Evolutionary conservation across 2,888 invertebrate species (phyloP).

Genomic region (Philonicus albiceps): DNA sequence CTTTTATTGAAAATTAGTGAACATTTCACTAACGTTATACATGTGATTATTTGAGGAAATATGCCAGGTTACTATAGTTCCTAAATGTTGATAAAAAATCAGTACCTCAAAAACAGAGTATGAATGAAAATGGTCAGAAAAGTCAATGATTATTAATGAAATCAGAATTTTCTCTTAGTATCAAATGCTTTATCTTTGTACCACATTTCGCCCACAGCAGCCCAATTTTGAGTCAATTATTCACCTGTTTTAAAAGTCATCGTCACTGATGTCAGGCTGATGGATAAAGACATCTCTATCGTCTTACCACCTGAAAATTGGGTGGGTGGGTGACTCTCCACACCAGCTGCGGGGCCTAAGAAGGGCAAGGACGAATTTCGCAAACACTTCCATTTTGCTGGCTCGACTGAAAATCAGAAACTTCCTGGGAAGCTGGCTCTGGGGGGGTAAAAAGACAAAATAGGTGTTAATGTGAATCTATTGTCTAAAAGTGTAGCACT

Average conservation of each 20-base stretch:
- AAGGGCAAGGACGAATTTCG: neutral
- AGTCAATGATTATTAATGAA: too few species aligned
- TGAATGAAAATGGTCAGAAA: too few species aligned
- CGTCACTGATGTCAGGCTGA: neutral
- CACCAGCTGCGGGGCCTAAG: neutral
- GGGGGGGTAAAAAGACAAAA: neutral
- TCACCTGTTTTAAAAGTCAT: neutral
- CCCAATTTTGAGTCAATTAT: neutral
- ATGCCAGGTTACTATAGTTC: too few species aligned
- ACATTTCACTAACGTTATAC: too few species aligned
- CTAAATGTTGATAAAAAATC: too few species aligned
- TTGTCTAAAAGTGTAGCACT: slow-evolving; percentile 27
- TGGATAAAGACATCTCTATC: neutral
- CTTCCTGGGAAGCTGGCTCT: neutral
- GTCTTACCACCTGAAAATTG: neutral
- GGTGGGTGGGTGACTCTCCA: neutral
- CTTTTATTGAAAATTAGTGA: too few species aligned
- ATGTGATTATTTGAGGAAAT: too few species aligned
- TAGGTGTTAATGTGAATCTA: slow-evolving; percentile 26
- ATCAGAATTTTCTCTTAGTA: too few species aligned
- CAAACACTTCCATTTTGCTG: neutral
- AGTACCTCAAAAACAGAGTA: too few species aligned
- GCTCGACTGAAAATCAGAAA: neutral
- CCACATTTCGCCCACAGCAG: neutral
- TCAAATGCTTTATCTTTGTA: neutral